Evolutionary conservation across 1,140 invertebrate species (phyloP).

Genomic region (Holotrichia oblita): DNA sequence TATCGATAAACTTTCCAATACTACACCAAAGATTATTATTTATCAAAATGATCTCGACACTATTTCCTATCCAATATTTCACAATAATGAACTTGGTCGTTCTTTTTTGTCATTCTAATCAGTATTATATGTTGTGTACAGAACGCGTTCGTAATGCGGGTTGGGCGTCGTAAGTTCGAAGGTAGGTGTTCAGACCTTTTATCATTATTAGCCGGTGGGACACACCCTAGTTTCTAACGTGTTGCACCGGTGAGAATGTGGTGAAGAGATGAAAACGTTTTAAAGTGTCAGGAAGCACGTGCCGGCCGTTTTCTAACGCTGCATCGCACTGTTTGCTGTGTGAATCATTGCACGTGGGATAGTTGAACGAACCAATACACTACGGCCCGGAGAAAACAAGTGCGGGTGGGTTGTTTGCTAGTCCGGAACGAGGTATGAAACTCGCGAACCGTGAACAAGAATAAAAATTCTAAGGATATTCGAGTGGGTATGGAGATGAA

Average conservation of each 20-base stretch:
- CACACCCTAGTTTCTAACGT: constrained; percentile 14
- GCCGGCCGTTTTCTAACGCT: not conserved
- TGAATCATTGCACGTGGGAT: constrained; percentile 19
- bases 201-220: constrained; percentile 5
- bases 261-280: not conserved
- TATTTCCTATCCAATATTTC: not conserved
- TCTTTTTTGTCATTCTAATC: not conserved
- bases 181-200: constrained; percentile 16
- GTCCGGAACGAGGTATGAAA: not conserved
- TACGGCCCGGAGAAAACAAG: not conserved
- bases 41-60: not conserved
- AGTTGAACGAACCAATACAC: not conserved
- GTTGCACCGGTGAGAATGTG: not conserved
- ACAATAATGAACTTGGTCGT: constrained; percentile 8
- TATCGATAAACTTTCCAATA: not conserved
- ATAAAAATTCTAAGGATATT: not conserved
- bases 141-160: not conserved
- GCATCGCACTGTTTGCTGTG: not conserved
- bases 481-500: not conserved
- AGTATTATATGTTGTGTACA: not conserved
- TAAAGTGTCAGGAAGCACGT: constrained; percentile 10
- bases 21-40: not conserved
- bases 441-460: not conserved
- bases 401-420: not conserved
- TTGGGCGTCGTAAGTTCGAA: constrained; percentile 6